phyloP scores from a whole-genome alignment of 2,797 vertebrate species.

The Bucorvus abyssinicus region DNA sequence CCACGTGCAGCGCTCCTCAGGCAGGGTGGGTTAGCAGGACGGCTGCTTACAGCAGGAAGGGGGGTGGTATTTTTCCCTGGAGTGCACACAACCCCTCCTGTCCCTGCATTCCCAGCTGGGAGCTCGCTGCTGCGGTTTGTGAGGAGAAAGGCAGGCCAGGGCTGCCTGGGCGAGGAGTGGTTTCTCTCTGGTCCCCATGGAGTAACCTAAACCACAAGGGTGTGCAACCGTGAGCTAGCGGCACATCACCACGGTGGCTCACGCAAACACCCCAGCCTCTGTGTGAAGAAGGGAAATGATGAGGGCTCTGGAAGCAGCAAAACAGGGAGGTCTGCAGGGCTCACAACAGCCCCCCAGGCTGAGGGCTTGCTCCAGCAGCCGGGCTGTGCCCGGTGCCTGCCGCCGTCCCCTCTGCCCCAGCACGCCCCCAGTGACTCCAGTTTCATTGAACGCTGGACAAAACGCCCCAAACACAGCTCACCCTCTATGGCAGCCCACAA shows the following conservation, averaged over 20 bases:
- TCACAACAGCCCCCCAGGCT: neutral
- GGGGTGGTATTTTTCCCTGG: neutral
- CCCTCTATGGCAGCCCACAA: too few relatives aligned
- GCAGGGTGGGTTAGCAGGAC: neutral
- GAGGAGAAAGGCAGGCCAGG: neutral
- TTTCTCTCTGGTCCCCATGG: neutral
- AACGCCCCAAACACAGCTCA: neutral
- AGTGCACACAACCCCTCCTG: neutral
- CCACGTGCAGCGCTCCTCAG: neutral
- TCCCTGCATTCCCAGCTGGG: neutral
- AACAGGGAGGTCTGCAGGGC: fast-evolving
- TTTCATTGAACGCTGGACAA: neutral
- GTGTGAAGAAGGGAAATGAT: neutral
- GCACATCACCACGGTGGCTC: fast-evolving
- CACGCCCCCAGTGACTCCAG: fast-evolving
- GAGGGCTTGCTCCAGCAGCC: fast-evolving
- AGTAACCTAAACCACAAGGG: neutral
- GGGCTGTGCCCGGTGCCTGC: too few relatives aligned
- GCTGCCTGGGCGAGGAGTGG: neutral
- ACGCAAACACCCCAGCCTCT: neutral
- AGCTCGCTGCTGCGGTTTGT: neutral
- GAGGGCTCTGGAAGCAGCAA: too few relatives aligned
- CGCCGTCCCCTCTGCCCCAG: neutral
- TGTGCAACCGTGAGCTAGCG: neutral
- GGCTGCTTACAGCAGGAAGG: neutral